A percentile compares a stretch with the other conserved stretches of the same genome.
phyloP scores from a whole-genome alignment of 2,797 vertebrate species.

The Eulemur coronatus region DNA sequence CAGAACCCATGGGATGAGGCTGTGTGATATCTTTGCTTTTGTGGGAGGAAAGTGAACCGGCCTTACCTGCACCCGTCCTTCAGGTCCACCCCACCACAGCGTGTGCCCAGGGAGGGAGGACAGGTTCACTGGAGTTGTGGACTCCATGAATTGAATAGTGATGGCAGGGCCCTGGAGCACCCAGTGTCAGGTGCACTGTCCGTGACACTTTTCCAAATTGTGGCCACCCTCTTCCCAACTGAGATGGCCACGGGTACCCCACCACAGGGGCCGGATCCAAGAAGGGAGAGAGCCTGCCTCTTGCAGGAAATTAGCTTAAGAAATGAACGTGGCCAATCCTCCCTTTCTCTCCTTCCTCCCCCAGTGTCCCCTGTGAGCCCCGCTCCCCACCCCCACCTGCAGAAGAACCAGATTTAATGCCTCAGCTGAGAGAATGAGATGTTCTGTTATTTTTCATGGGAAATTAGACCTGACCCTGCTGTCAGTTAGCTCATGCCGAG shows the following conservation, averaged over 20 bases:
- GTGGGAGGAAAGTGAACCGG: background rate
- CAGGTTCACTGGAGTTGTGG: background rate
- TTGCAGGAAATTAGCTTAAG: background rate
- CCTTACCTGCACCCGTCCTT: background rate
- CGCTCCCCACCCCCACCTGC: conserved; percentile 23
- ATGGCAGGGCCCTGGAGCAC: background rate
- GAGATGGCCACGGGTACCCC: background rate
- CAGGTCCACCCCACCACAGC: background rate
- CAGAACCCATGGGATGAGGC: background rate
- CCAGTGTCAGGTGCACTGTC: background rate
- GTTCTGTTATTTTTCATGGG: conserved; percentile 78
- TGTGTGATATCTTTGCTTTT: background rate
- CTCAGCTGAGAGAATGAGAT: conserved; percentile 66
- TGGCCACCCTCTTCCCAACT: background rate
- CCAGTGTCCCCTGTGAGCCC: background rate
- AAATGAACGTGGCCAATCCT: background rate
- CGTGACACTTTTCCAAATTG: background rate
- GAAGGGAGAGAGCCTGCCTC: background rate
- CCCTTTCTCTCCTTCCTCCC: background rate
- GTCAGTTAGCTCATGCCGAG: conserved; percentile 71
- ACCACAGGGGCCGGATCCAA: background rate
- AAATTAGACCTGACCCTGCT: conserved; percentile 73
- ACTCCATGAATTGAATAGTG: background rate
- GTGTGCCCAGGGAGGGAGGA: background rate
- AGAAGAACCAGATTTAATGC: conserved; percentile 64